phyloP scores from a whole-genome alignment of 2,113 vertebrate species.

The cat (Felis catus) region F.catus_Fca126_mat1.0 CM031419.1:202265501-202266000 shows the following conservation, averaged over 20 bases:
- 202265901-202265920: not conserved
- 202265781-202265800: not conserved
- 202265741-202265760: not conserved
- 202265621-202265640: not conserved
- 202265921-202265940: constrained; percentile 92
- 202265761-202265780: not conserved
- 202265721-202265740: not conserved
- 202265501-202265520: not conserved
- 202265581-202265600: fast-evolving
- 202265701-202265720: not conserved
- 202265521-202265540: not conserved
- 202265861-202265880: not conserved
- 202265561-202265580: not conserved
- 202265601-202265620: not conserved
- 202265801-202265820: not conserved
- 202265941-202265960: constrained; percentile 89
- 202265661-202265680: not conserved
- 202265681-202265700: not conserved
- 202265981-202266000: constrained; percentile 84
- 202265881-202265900: not conserved
- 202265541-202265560: not conserved
- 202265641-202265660: not conserved
- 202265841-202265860: not conserved
- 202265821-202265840: not conserved
- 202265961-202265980: constrained; percentile 87